Conservation (phyloP, 1,140 invertebrate species). For the Solen grandis region DNA sequence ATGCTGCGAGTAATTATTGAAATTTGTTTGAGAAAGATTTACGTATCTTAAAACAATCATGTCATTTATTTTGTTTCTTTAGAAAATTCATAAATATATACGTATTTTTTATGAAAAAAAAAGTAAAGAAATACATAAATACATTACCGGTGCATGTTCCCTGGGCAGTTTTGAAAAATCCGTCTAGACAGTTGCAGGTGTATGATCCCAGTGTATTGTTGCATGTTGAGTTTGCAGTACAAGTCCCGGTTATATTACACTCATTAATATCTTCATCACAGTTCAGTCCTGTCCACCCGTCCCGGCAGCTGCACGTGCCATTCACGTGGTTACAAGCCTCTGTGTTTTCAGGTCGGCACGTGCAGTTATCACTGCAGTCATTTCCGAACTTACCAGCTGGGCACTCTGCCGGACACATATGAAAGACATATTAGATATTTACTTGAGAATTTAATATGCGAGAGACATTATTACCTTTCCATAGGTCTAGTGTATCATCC, state of each 20-base stretch:
- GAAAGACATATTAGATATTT: slow-evolving; percentile 22
- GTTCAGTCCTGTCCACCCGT: slow-evolving; percentile 11
- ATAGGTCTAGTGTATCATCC: too few relatives aligned
- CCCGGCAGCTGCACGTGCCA: slow-evolving; percentile 32
- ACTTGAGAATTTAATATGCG: too few relatives aligned
- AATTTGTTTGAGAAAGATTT: too few relatives aligned
- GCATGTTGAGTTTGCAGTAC: slow-evolving; percentile 25
- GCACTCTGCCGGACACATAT: slow-evolving; percentile 22
- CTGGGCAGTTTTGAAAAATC: slow-evolving; percentile 5
- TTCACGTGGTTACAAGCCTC: slow-evolving; percentile 6
- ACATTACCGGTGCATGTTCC: slow-evolving; percentile 20
- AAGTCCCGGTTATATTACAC: slow-evolving; percentile 3
- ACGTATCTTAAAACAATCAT: too few relatives aligned
- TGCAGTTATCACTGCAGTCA: slow-evolving; percentile 35
- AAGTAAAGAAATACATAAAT: too few relatives aligned
- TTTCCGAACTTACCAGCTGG: not conserved
- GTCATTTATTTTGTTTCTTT: too few relatives aligned
- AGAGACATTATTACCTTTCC: slow-evolving; percentile 8
- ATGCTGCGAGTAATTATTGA: too few relatives aligned
- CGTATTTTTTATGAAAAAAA: too few relatives aligned
- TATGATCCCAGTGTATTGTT: slow-evolving; percentile 23
- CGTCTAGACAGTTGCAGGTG: slow-evolving; percentile 20
- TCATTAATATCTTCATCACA: slow-evolving; percentile 41
- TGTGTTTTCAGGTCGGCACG: slow-evolving; percentile 12
- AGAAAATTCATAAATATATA: too few relatives aligned